Evolutionary conservation across 2,113 vertebrate genomes (phyloP).

Genomic region (Psilopsiagon aymara): DNA sequence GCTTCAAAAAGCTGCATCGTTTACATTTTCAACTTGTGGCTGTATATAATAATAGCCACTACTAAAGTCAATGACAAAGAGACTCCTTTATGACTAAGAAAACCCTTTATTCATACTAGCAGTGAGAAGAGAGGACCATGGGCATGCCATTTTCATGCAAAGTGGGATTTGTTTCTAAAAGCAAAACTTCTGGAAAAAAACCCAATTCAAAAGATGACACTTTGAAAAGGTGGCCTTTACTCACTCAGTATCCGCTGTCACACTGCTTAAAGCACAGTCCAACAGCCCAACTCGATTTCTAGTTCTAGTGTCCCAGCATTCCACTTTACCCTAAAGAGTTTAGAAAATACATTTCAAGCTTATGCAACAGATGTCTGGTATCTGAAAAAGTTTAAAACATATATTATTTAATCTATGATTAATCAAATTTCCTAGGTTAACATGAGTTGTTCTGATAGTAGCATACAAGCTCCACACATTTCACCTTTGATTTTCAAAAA

Average conservation of each 20-base stretch:
- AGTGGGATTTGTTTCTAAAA: background rate
- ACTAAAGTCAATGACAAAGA: background rate
- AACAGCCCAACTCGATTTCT: slow-evolving; percentile 86
- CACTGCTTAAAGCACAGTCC: slow-evolving; percentile 91
- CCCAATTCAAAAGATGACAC: background rate
- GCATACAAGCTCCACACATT: background rate
- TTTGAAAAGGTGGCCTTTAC: slow-evolving; percentile 41
- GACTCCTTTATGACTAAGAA: background rate
- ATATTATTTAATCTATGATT: background rate
- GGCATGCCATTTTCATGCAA: background rate
- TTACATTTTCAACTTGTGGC: background rate
- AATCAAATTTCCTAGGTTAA: background rate
- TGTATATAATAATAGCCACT: background rate
- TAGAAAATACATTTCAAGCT: background rate
- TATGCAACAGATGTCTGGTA: background rate
- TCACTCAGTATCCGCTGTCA: slow-evolving; percentile 89
- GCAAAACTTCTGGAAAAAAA: background rate
- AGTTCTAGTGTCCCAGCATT: slow-evolving; percentile 95
- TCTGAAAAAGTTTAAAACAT: background rate
- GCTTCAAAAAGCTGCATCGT: background rate
- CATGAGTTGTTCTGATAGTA: background rate
- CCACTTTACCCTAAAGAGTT: slow-evolving; percentile 86
- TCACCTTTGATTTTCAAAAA: background rate
- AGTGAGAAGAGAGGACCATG: background rate
- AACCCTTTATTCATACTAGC: background rate